Base-by-base conservation (phyloP, 2,888 invertebrate genomes). In the Nymphalis urticae region DNA sequence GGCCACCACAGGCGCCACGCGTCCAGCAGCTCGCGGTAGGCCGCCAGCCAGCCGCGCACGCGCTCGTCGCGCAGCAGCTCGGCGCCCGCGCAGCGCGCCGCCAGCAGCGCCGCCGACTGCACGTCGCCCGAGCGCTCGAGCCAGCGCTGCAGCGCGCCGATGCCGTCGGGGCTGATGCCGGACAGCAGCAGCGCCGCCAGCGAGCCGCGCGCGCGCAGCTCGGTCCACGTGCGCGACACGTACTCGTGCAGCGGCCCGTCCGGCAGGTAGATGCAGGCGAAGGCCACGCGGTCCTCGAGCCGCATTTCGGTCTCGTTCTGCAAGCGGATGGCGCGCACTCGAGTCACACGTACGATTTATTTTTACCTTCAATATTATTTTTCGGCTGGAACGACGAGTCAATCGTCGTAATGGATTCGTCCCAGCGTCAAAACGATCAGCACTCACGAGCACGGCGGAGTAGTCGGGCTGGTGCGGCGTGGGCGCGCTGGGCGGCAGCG, bases 1-100 rank as follows among this genome's bases (percentile, higher is more conserved):
- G 96, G 95, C 84, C 95, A 95, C 98, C 98, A 98, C 84, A 98
- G 93, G 81, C 96, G 95, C 98, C 98, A 98, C 64, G 95, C 94
- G 87, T 98, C 97, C 76, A 99, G 92, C 70, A 98, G 91, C 74
- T 94, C 94, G 76, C 97, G 94, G 89, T 98, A 98, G 87, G 97
- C 97, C 75, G 93, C 89, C 59, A 96, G 95, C 96, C 96, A 96
- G 82, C 83, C 93, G 84, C 94, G 93, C 64, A 95, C 94, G 73
- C 96, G 94, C 62, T 60, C 95, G 94, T 79, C 97, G 86, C 92
- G 79, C 64, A 95, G 93, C 74, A 97, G 92, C 75, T 96, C 96
- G 21, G 94, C 56, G 96, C 95, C 82, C 96, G 95, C 56, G 76
- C 97, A 96, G 81, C 97, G 94, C 67, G 97, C 95, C 10, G 96